These are phyloP conservation scores for Leptopilina myrica DNA, from an alignment of 2,888 invertebrate species.

Conservation along the genomic window DNA sequence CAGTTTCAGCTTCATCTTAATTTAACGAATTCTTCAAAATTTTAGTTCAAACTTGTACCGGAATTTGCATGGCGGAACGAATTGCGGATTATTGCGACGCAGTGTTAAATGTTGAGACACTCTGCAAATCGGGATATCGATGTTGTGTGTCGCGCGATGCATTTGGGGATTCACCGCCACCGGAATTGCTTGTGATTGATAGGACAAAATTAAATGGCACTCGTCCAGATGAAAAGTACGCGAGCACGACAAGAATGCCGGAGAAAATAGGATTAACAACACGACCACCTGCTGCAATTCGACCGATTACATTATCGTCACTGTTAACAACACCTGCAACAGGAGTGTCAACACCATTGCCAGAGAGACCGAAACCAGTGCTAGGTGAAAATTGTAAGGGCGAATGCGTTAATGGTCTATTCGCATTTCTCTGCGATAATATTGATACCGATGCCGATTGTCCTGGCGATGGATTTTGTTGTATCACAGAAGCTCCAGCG, in stretches of 20 bases:
- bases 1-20: not conserved
- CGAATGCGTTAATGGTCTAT: slow-evolving; percentile 89
- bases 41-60: slow-evolving; percentile 82
- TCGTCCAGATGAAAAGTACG: slow-evolving; percentile 61
- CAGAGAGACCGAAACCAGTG: slow-evolving; percentile 65
- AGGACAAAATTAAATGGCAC: slow-evolving; percentile 75
- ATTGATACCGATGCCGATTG: slow-evolving; percentile 85
- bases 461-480: slow-evolving; percentile 82
- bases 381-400: slow-evolving; percentile 84
- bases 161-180: slow-evolving; percentile 84
- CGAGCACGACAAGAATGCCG: slow-evolving; percentile 52
- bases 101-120: slow-evolving; percentile 84
- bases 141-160: slow-evolving; percentile 90
- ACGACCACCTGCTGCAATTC: slow-evolving; percentile 51
- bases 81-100: slow-evolving; percentile 93
- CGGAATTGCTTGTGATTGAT: slow-evolving; percentile 86
- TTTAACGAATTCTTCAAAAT: too few species aligned
- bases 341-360: slow-evolving; percentile 64
- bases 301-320: slow-evolving; percentile 42
- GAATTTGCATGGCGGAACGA: slow-evolving; percentile 89
- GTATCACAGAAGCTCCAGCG: slow-evolving; percentile 81
- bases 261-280: slow-evolving; percentile 73
- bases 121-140: slow-evolving; percentile 86
- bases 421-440: slow-evolving; percentile 91
- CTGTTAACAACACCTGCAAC: slow-evolving; percentile 69